These are phyloP conservation scores for Sthenelais limicola DNA, from an alignment of 2,888 invertebrate species.

Conservation along the genomic window DNA sequence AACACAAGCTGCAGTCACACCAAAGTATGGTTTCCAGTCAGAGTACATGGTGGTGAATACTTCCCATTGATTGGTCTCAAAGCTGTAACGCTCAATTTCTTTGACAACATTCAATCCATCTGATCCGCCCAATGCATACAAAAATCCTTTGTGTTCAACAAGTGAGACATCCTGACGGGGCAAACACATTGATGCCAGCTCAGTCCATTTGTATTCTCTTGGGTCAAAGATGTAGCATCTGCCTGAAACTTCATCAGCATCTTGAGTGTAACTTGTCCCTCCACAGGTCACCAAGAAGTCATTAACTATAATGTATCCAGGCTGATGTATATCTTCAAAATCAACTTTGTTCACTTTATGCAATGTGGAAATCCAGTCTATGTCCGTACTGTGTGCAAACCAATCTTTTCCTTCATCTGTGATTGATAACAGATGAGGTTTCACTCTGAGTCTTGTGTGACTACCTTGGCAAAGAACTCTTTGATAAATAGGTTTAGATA, in stretches of 20 bases:
- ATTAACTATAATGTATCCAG: slow-evolving; percentile 14
- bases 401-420: slow-evolving; percentile 3
- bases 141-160: background rate
- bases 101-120: slow-evolving; percentile 7
- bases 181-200: slow-evolving; percentile 21
- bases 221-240: slow-evolving; percentile 35
- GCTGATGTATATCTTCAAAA: background rate
- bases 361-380: background rate
- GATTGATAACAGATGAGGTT: slow-evolving; percentile 3
- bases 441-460: background rate
- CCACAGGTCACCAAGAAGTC: slow-evolving; percentile 26
- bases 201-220: slow-evolving; percentile 4
- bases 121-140: slow-evolving; percentile 14
- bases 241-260: background rate
- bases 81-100: slow-evolving; percentile 18
- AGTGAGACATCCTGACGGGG: slow-evolving; percentile 6
- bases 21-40: slow-evolving; percentile 2
- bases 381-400: background rate
- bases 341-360: background rate
- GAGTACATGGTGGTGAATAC: slow-evolving; percentile 5
- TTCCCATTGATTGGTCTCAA: slow-evolving; percentile 29
- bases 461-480: background rate
- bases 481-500: background rate
- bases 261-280: background rate
- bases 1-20: slow-evolving; percentile 22